phyloP scores from a whole-genome alignment of 2,113 vertebrate species.

The Mustelus asterias region DNA sequence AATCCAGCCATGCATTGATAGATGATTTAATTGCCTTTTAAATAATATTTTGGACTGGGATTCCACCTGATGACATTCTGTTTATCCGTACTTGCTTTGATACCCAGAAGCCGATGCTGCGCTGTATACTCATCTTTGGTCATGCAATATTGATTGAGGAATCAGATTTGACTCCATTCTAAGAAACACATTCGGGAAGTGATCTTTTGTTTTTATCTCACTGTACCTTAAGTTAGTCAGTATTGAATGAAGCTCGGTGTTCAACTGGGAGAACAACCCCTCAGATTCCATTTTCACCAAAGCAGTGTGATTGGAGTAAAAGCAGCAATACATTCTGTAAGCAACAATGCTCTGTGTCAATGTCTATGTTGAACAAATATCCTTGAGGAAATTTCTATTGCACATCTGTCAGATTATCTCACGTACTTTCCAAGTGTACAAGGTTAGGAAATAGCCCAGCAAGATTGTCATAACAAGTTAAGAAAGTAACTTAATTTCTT shows the following conservation, averaged over 20 bases:
- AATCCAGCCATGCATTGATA: not conserved
- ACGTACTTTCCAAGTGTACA: not conserved
- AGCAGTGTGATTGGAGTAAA: not conserved
- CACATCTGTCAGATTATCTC: not conserved
- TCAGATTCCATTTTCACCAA: not conserved
- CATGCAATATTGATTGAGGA: not conserved
- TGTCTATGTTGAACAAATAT: not conserved
- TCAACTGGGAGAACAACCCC: not conserved
- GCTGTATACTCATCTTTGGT: not conserved
- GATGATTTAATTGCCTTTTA: not conserved
- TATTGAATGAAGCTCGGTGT: not conserved
- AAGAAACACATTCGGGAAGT: not conserved
- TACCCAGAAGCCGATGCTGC: not conserved
- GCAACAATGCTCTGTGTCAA: not conserved
- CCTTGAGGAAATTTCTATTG: not conserved
- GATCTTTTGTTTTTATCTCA: not conserved
- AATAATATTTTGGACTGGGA: not conserved
- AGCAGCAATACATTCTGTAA: not conserved
- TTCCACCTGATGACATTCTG: not conserved
- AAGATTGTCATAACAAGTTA: conserved; percentile 1
- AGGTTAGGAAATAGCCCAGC: not conserved
- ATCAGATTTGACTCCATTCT: not conserved
- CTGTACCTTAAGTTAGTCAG: not conserved
- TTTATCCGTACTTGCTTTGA: not conserved
- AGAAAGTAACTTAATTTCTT: conserved; percentile 9